Evolutionary conservation across 2,888 invertebrate species (phyloP), one percentile per base, ranked within the genome.

Genomic region (Apocheima hispidaria): DNA sequence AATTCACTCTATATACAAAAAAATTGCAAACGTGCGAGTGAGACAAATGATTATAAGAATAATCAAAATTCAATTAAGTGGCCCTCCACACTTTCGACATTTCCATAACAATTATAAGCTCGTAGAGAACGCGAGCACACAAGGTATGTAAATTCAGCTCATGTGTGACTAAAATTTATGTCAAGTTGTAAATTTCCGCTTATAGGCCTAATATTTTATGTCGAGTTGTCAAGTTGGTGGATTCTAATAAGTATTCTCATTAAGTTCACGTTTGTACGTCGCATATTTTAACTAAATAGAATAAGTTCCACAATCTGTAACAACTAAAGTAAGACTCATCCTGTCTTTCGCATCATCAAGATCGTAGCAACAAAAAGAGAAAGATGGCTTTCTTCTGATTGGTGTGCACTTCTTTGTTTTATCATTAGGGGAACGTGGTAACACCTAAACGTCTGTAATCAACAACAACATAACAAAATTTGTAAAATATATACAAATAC

Each of bases 231-330:
- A 49, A 50, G 43, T 54, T 16, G 6, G 33, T 35, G 30, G 40
- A 51, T 44, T 49, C 35, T 52, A 43, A 53, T 52, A 48, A 35
- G 33, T 40, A 51, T 21, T 9, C 54, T 54, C 54, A 43, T 50
- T 50, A 50, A 21, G 2, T 20, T 14, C 21, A 49, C 52, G 36
- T 53, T 48, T 38, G 35, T 50, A 44, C 38, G 35, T 28, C 10
- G 40, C 53, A 49, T 59, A 65, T 60, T 63, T 61, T 20, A 28
- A 35, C 46, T 1, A n/a, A n/a, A n/a, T n/a, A n/a, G n/a, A n/a
- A n/a, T 30, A 49, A 41, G 6, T n/a, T n/a, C 14, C 2, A 7
- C 9, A 18, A n/a, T 38, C 18, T 38, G 10, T 18, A 18, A 38
- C 18, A n/a, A n/a, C n/a, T n/a, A n/a, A n/a, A n/a, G n/a, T n/a